phyloP scores from a whole-genome alignment of 2,113 vertebrate genomes.

The Phasianus colchicus region DNA sequence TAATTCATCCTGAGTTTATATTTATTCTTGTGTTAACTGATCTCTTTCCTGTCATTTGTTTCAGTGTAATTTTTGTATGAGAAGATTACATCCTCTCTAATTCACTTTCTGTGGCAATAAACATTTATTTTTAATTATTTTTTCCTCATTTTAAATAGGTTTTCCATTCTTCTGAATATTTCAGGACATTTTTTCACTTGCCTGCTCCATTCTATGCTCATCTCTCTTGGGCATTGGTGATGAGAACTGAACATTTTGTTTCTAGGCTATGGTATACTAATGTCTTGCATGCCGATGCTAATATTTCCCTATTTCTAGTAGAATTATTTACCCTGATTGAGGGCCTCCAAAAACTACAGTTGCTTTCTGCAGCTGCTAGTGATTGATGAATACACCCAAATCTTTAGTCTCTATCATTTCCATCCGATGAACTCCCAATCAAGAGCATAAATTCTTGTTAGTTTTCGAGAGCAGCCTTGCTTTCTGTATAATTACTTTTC shows the following conservation, averaged over 20 bases:
- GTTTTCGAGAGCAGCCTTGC: not conserved
- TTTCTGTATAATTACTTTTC: constrained; percentile 30
- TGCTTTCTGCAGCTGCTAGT: not conserved
- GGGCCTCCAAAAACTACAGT: not conserved
- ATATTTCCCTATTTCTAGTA: not conserved
- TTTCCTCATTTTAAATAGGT: not conserved
- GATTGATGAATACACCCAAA: not conserved
- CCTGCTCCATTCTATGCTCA: not conserved
- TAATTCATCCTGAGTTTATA: not conserved
- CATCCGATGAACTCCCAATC: not conserved
- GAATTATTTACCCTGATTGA: not conserved
- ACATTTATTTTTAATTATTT: not conserved
- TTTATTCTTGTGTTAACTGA: not conserved
- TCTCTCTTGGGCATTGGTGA: not conserved
- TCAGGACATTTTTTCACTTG: not conserved
- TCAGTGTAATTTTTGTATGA: not conserved
- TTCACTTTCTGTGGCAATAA: not conserved
- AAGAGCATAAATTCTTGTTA: not conserved
- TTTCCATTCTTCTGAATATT: not conserved
- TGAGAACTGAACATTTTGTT: not conserved
- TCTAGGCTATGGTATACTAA: not conserved
- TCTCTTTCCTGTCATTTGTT: not conserved
- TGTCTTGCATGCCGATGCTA: not conserved
- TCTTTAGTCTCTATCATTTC: not conserved
- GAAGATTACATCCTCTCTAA: not conserved